Evolutionary conservation across 2,113 vertebrate genomes (phyloP).

Genomic region (Mobula birostris): DNA sequence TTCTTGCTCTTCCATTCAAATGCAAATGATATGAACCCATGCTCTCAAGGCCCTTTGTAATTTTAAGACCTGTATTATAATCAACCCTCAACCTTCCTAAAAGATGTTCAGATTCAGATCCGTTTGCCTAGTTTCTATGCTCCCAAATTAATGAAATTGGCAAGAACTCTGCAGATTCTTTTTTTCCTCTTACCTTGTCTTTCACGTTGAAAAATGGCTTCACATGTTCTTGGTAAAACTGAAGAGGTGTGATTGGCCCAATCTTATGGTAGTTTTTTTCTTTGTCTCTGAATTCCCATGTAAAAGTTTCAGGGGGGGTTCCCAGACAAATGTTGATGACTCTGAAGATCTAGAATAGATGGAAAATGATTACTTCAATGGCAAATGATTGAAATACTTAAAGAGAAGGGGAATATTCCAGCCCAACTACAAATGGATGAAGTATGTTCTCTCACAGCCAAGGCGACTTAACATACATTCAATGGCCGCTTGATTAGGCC

Average conservation of each 20-base stretch:
- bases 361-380: background rate
- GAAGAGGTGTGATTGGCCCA: conserved; percentile 74
- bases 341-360: conserved; percentile 71
- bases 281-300: conserved; percentile 95
- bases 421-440: background rate
- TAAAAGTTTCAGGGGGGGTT: conserved; percentile 83
- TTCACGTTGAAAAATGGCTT: conserved; percentile 90
- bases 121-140: background rate
- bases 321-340: conserved; percentile 89
- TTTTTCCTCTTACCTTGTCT: conserved; percentile 70
- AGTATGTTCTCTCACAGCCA: background rate
- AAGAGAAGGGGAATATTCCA: background rate
- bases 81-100: too few relatives aligned
- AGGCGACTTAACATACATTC: background rate
- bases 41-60: too few relatives aligned
- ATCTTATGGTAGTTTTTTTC: conserved; percentile 88
- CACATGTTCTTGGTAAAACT: conserved; percentile 87
- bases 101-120: background rate
- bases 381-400: background rate
- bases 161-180: background rate
- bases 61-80: too few relatives aligned
- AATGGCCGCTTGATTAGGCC: too few relatives aligned
- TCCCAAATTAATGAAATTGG: background rate
- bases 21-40: too few relatives aligned
- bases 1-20: too few relatives aligned